These are phyloP conservation scores for Cynocephalus volans DNA, from an alignment of 2,113 vertebrate species.

Conservation along the genomic window DNA sequence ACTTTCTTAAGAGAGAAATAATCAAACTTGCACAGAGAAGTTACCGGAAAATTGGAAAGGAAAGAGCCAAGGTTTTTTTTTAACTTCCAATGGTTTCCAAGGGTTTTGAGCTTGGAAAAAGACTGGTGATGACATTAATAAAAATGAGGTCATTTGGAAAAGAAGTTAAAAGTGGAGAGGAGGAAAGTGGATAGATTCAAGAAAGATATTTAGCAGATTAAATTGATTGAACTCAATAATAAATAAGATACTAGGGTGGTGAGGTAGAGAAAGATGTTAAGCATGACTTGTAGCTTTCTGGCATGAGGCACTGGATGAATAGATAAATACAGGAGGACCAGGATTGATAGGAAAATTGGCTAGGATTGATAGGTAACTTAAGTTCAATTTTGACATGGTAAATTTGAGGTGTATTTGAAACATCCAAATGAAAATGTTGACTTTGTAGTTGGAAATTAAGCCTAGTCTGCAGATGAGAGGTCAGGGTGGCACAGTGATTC, in stretches of 20 bases:
- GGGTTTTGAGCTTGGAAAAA: neutral
- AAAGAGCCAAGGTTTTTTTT: neutral
- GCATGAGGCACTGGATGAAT: neutral
- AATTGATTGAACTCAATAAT: neutral
- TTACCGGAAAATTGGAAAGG: neutral
- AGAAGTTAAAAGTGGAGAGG: neutral
- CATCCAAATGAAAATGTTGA: neutral
- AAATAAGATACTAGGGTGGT: neutral
- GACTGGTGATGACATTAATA: neutral
- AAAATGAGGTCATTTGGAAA: neutral
- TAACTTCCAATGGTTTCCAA: neutral
- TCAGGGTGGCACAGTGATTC: neutral
- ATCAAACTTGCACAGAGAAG: neutral
- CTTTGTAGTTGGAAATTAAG: neutral
- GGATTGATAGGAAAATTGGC: no score
- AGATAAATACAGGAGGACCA: neutral
- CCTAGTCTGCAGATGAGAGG: neutral
- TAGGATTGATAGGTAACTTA: neutral
- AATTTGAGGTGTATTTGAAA: conserved; percentile 11
- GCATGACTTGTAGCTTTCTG: neutral
- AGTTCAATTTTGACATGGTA: neutral
- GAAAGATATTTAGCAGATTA: neutral
- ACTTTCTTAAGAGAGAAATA: neutral
- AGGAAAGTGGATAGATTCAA: neutral
- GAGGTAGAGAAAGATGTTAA: neutral